Evolutionary conservation across 2,797 vertebrate species (phyloP).

Genomic region (Onychomys torridus): DNA sequence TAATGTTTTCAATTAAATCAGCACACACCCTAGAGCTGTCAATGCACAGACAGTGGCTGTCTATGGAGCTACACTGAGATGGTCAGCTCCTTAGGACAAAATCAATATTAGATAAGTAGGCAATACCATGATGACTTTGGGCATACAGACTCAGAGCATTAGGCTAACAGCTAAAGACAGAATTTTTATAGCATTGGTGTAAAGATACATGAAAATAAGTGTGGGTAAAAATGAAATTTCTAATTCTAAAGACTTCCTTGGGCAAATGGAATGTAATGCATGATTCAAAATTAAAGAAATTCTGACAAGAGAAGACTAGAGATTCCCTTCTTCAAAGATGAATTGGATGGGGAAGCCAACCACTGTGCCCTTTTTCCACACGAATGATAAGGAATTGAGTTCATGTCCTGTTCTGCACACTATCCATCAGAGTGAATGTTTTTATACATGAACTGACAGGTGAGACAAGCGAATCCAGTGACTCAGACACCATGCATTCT

Average conservation of each 20-base stretch:
- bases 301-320: slow-evolving; percentile 36
- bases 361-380: not conserved
- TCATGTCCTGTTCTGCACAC: not conserved
- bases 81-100: not conserved
- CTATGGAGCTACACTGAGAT: not conserved
- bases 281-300: slow-evolving; percentile 38
- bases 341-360: not conserved
- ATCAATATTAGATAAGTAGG: not conserved
- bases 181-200: not conserved
- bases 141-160: not conserved
- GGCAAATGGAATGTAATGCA: not conserved
- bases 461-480: slow-evolving; percentile 40
- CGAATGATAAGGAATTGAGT: slow-evolving; percentile 50
- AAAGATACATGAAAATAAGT: slow-evolving; percentile 33
- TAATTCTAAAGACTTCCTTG: slow-evolving; percentile 34
- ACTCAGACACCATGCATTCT: slow-evolving; percentile 41
- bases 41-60: not conserved
- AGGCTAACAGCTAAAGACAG: slow-evolving; percentile 31
- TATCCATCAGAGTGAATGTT: not conserved
- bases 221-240: not conserved
- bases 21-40: not conserved
- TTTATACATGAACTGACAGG: not conserved
- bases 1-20: slow-evolving; percentile 11
- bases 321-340: slow-evolving; percentile 14
- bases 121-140: not conserved